Conservation (phyloP, 2,113 vertebrate species). For the Hylia prasina region DNA sequence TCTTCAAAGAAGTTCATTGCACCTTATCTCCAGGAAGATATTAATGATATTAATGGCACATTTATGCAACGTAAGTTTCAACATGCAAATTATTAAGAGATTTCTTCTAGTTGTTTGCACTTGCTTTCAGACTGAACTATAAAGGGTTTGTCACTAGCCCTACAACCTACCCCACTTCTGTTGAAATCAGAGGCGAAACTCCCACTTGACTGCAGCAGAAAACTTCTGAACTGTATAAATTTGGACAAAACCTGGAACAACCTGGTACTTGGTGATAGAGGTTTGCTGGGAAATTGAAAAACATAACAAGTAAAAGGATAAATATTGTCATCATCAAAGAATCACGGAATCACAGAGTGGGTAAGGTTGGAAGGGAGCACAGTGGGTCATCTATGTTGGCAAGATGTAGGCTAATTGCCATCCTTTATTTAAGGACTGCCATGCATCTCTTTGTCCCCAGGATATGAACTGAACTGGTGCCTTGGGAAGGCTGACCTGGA, state of each 20-base stretch:
- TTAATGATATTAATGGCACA: constrained; percentile 35
- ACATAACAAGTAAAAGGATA: neutral
- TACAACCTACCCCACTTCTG: neutral
- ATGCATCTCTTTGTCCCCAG: neutral
- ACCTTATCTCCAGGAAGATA: constrained; percentile 52
- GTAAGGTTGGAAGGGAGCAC: neutral
- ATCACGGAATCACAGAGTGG: neutral
- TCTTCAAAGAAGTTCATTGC: constrained; percentile 56
- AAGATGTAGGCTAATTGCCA: neutral
- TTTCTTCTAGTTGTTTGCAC: constrained; percentile 16
- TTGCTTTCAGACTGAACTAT: constrained; percentile 7
- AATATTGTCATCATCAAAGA: neutral
- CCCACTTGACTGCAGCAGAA: neutral
- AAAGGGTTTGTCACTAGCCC: constrained; percentile 6
- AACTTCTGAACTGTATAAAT: neutral
- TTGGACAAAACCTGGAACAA: neutral
- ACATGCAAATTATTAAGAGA: constrained; percentile 40
- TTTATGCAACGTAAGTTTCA: neutral
- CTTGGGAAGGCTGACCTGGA: neutral
- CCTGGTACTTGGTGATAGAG: neutral
- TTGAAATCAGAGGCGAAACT: constrained; percentile 10
- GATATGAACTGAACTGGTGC: neutral
- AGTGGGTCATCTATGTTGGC: neutral
- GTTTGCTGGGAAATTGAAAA: neutral
- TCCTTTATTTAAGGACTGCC: neutral